Evolutionary conservation across 2,113 vertebrate genomes (phyloP).

Genomic region (Onychostoma macrolepis): DNA sequence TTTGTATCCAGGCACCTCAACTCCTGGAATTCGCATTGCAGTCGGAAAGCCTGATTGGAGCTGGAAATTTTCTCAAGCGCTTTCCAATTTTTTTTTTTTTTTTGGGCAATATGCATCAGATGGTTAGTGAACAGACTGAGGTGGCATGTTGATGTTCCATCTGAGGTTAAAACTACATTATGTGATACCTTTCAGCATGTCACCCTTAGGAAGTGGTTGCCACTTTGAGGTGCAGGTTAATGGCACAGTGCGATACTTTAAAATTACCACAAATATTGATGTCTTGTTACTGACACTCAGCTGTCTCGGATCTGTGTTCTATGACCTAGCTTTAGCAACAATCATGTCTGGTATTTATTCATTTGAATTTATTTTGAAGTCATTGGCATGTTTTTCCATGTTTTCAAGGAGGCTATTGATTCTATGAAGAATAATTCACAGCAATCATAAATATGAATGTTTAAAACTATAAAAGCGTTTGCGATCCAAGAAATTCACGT

Average conservation of each 20-base stretch:
- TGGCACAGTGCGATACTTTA: slow-evolving; percentile 1
- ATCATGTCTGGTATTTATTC: slow-evolving; percentile 7
- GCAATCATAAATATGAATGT: slow-evolving; percentile 43
- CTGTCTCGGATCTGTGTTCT: neutral
- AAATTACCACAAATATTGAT: neutral
- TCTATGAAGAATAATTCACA: slow-evolving; percentile 1
- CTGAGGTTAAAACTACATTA: neutral
- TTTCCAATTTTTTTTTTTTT: neutral
- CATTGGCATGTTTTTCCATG: neutral
- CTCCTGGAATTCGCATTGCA: slow-evolving; percentile 3
- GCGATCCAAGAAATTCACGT: slow-evolving; percentile 26
- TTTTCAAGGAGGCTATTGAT: slow-evolving; percentile 30
- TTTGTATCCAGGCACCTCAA: neutral
- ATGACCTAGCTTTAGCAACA: neutral
- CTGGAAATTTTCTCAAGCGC: neutral
- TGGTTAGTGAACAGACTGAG: neutral
- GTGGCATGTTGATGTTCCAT: neutral
- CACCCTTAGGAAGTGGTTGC: neutral
- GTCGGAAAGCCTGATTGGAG: neutral
- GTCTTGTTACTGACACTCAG: neutral
- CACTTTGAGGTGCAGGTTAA: neutral
- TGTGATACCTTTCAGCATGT: neutral
- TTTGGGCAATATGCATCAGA: neutral
- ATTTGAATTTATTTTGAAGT: slow-evolving; percentile 10
- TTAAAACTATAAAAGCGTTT: slow-evolving; percentile 41